Conservation (phyloP, 2,797 vertebrate species). For the Microcaecilia unicolor region DNA sequence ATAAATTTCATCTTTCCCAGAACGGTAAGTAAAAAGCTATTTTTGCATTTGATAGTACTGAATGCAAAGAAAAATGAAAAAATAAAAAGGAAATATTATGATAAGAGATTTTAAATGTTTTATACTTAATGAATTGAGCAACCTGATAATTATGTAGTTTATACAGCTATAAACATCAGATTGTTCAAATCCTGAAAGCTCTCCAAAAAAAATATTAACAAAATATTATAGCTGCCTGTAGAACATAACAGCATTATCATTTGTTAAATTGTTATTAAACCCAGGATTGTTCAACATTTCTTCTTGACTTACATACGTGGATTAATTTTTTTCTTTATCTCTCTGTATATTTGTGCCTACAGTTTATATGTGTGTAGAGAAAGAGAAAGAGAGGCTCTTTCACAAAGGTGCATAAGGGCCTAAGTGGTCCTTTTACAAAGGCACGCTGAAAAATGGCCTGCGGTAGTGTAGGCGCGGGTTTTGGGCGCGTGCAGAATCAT, state of each 20-base stretch:
- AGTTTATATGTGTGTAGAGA: no score
- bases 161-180: conserved; percentile 34
- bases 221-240: conserved; percentile 16
- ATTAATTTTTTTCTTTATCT: no score
- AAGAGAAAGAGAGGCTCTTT: no score
- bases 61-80: conserved; percentile 31
- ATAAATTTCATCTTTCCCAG: conserved; percentile 49
- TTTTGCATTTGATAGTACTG: conserved; percentile 35
- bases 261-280: conserved; percentile 28
- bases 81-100: conserved; percentile 27
- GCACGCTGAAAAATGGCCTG: no score
- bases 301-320: no score
- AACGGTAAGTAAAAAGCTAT: conserved; percentile 55
- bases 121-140: conserved; percentile 34
- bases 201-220: conserved; percentile 31
- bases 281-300: conserved; percentile 17
- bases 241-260: conserved; percentile 23
- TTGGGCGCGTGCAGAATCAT: no score
- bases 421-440: no score
- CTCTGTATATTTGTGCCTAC: no score
- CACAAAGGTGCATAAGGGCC: no score
- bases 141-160: conserved; percentile 40
- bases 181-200: conserved; percentile 38
- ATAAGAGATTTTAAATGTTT: conserved; percentile 29
- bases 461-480: no score